Evolutionary conservation across 2,797 vertebrate species (phyloP).

Genomic region (Telmatherina bonti): DNA sequence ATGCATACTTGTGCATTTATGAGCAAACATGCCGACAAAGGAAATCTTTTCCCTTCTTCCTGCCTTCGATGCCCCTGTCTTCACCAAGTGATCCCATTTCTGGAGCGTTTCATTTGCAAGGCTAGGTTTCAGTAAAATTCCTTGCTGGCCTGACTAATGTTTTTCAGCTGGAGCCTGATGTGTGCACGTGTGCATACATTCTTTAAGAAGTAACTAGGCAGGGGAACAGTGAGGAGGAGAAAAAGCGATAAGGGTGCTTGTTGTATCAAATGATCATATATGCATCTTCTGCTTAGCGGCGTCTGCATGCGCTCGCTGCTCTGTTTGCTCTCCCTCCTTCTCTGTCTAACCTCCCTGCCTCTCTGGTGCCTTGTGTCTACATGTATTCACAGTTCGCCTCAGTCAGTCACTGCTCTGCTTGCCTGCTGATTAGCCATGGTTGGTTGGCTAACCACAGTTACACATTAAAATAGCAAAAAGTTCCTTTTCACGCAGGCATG

Average conservation of each 20-base stretch:
- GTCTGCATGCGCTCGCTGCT: conserved; percentile 28
- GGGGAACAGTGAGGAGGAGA: neutral
- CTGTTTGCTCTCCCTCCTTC: conserved; percentile 26
- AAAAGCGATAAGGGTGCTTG: conserved; percentile 24
- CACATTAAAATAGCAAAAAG: conserved; percentile 57
- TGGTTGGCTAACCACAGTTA: conserved; percentile 59
- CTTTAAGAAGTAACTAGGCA: conserved; percentile 18
- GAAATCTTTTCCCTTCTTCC: neutral
- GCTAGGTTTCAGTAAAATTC: conserved; percentile 61
- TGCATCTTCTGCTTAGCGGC: conserved; percentile 46
- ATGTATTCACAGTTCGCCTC: conserved; percentile 59
- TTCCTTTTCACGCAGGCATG: conserved; percentile 41
- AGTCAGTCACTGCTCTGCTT: conserved; percentile 59
- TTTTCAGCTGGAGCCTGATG: conserved; percentile 64
- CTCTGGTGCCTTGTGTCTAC: conserved; percentile 48
- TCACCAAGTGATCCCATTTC: conserved; percentile 26
- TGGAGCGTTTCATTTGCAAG: conserved; percentile 33
- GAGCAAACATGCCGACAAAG: conserved; percentile 18
- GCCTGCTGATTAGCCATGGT: conserved; percentile 67
- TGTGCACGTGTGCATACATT: conserved; percentile 34
- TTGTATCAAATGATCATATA: conserved; percentile 33
- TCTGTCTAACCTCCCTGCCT: conserved; percentile 28
- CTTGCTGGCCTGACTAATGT: conserved; percentile 70
- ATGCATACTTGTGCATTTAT: conserved; percentile 28
- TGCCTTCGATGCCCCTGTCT: neutral